Evolutionary conservation across 2,113 vertebrate genomes (phyloP), one percentile per base, ranked within the genome.

Genomic region (Pteropus alecto): DNA sequence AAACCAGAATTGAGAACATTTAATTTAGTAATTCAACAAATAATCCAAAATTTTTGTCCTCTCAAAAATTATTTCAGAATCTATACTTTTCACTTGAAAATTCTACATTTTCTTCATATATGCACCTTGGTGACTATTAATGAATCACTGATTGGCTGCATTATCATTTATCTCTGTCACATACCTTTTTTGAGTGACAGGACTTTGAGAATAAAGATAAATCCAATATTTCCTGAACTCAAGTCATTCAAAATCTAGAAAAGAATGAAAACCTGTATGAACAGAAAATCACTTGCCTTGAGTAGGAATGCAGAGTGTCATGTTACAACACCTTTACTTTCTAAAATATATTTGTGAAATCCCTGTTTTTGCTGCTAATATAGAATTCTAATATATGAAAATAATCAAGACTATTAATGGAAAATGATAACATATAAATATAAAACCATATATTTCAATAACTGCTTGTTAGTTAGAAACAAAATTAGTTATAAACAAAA

Each of bases 121-220:
- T 13, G 83, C 18, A 65, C 18, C 1, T 65, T 70, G 65, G 33
- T 91, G 78, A 38, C 26, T 65, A 63, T 88, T 73, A 61, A 56
- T 78, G 77, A 78, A 38, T 74, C 56, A 46, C 12, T 58, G 56
- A 48, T 61, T 48, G 28, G 14, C 41, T 84, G 63, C 13, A 43
- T 87, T 71, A 54, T 85, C 21, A 54, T 85, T 90, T 30, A 65
- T 54, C 48, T 48, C 54, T 77, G 60, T 82, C 35, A 95, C 22
- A 41, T 48, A 85, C 15, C 93, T 93, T 51, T 74, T 81, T 9
- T 46, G 46, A 61, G 18, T 79, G 21, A 71, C 61, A 92, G 28
- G 9, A 58, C 28, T 38, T 90, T 94, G 43, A 87, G 33, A 90
- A 92, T 92, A 95, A 92, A 38, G 48, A 87, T 22, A 87, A 95